Evolutionary conservation across 1,140 invertebrate species (phyloP).

Genomic region (Chironomus tepperi): DNA sequence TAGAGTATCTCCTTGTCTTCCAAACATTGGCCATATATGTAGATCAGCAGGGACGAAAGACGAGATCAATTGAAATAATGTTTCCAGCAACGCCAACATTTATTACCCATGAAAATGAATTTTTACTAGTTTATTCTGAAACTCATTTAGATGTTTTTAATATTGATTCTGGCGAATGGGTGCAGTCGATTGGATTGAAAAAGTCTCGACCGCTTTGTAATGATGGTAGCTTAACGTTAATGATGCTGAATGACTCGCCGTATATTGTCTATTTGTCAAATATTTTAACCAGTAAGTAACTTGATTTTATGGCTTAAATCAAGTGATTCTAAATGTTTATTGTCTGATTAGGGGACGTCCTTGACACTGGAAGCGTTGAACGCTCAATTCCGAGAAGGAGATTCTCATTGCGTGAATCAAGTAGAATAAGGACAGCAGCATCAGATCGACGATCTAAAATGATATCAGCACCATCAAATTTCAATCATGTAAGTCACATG

Average conservation of each 20-base stretch:
- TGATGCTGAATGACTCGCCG: slow-evolving; percentile 67
- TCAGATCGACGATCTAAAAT: slow-evolving; percentile 76
- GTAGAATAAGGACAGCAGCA: slow-evolving; percentile 39
- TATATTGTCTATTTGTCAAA: slow-evolving; percentile 76
- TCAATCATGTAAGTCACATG: slow-evolving; percentile 95
- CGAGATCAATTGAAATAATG: slow-evolving; percentile 86
- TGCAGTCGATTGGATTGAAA: slow-evolving; percentile 91
- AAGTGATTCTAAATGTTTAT: neutral
- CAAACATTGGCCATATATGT: slow-evolving; percentile 86
- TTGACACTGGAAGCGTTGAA: slow-evolving; percentile 58
- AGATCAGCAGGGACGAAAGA: slow-evolving; percentile 73
- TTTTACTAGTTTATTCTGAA: slow-evolving; percentile 78
- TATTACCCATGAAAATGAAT: slow-evolving; percentile 54
- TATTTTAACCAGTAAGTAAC: slow-evolving; percentile 58
- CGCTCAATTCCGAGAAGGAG: slow-evolving; percentile 60
- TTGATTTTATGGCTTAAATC: slow-evolving; percentile 11
- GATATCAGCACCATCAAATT: slow-evolving; percentile 92
- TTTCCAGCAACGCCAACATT: slow-evolving; percentile 76
- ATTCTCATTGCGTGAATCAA: slow-evolving; percentile 76
- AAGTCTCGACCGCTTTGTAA: slow-evolving; percentile 59
- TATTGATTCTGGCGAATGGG: slow-evolving; percentile 79
- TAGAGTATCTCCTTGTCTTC: slow-evolving; percentile 75
- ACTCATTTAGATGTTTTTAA: slow-evolving; percentile 93
- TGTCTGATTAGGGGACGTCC: slow-evolving; percentile 49
- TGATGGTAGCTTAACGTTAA: slow-evolving; percentile 62